These are phyloP conservation scores for Isichthys henryi DNA, from an alignment of 2,113 vertebrate genomes.

Conservation along the genomic window DNA sequence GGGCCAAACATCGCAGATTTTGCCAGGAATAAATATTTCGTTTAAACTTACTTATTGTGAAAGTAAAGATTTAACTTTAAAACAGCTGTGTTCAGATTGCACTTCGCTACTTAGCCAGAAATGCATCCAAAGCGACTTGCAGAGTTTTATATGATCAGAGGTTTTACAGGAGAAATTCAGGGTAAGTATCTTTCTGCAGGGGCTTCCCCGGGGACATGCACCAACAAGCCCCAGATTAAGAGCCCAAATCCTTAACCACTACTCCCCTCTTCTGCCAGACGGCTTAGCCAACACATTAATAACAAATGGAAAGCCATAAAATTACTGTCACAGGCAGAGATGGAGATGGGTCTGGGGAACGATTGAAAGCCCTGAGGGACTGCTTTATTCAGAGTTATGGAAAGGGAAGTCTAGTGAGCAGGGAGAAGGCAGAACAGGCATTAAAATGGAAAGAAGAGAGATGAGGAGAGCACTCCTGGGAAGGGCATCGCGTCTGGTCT, in stretches of 20 bases:
- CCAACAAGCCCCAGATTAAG: neutral
- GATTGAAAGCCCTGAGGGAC: neutral
- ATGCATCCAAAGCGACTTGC: neutral
- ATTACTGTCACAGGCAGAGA: neutral
- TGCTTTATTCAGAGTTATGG: neutral
- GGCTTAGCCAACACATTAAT: neutral
- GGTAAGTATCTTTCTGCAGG: neutral
- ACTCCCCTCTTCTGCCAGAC: neutral
- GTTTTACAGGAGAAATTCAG: neutral
- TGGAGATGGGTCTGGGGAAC: neutral
- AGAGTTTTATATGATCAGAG: neutral
- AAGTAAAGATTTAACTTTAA: neutral
- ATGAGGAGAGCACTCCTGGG: neutral
- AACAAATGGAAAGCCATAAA: neutral
- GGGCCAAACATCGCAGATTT: neutral
- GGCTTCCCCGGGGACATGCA: neutral
- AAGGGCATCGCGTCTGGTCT: neutral
- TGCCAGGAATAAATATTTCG: neutral
- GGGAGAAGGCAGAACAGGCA: neutral
- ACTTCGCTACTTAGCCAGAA: neutral
- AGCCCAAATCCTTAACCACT: conserved; percentile 5
- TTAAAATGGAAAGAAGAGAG: neutral
- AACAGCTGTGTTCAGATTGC: neutral
- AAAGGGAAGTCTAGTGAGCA: neutral
- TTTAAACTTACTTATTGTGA: neutral